Evolutionary conservation across 2,797 vertebrate genomes (phyloP).

Genomic region (Tapera naevia): DNA sequence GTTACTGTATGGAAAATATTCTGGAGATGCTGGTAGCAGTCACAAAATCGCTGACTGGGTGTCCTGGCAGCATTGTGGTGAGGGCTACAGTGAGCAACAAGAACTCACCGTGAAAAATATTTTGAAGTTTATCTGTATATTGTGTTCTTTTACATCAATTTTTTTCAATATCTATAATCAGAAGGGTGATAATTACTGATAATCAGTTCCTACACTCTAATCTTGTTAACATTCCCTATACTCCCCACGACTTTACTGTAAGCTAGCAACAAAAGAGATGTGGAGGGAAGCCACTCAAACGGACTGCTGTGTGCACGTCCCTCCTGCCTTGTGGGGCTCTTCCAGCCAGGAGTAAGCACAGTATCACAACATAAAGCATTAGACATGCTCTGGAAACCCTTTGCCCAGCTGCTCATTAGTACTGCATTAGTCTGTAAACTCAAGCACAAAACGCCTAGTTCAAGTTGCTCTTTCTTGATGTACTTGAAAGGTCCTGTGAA

Average conservation of each 20-base stretch:
- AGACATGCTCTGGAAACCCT: conserved; percentile 63
- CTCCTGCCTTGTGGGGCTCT: background rate
- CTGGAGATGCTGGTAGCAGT: background rate
- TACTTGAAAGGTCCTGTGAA: conserved; percentile 80
- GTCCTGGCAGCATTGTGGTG: background rate
- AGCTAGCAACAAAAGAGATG: background rate
- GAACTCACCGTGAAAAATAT: background rate
- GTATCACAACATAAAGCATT: conserved; percentile 9
- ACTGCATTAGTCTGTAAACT: conserved; percentile 77
- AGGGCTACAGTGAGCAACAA: background rate
- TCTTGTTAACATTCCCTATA: background rate
- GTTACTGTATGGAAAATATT: background rate
- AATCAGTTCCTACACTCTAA: background rate
- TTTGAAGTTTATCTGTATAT: background rate
- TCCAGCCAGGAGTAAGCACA: background rate
- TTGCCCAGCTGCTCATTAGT: conserved; percentile 77
- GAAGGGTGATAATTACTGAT: background rate
- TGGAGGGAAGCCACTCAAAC: background rate
- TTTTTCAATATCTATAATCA: background rate
- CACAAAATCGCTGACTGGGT: rapidly evolving
- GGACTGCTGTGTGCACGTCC: background rate
- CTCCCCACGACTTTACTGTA: background rate
- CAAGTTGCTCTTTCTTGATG: conserved; percentile 76
- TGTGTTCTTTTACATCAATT: background rate
- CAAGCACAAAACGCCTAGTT: conserved; percentile 60